Evolutionary conservation across 2,113 vertebrate genomes (phyloP), one percentile per base, ranked within the genome.

Genomic region (Leptobrachium leishanense): DNA sequence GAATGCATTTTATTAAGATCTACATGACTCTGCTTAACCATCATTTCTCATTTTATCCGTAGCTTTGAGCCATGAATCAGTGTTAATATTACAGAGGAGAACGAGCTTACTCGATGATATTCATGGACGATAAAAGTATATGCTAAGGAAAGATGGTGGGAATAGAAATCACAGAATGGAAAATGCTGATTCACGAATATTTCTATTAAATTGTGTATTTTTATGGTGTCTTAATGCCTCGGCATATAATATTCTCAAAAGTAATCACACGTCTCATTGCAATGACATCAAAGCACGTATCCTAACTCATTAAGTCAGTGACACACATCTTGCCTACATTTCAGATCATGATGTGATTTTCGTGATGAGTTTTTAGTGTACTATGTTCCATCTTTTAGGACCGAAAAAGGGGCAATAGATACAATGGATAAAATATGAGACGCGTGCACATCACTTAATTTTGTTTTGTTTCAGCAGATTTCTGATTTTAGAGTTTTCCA

Each of bases 261-360:
- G 57, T 69, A 78, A 71, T 71, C 57, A 78, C 68, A 78, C 57
- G 68, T 43, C 67, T 78, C 68, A 78, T 62, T 71, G 68, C 63
- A 63, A 69, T 15, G 53, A 64, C 57, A 78, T 77, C 75, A 77
- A 69, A 62, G 75, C 46, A 59, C 76, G 71, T 78, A 54, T 78
- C 63, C 44, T 43, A 71, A 78, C 43, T 42, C 67, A 71, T 71
- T 64, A 78, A 44, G 54, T 46, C 55, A 71, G 50, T 71, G 76
- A 63, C 76, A 78, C 42, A 72, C 44, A 8, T 46, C 31, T 50
- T 41, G 63, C 54, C 43, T 71, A 41, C 44, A 46, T 66, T 39
- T 64, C 20, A 2, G 13, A 31, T 31, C 20, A 31, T 31, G 20
- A 31, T 31, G 20, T 31, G 20, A 31, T 31, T 31, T 31, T 31